Conservation (phyloP, 1,140 invertebrate species). For the Patella vulgata region DNA sequence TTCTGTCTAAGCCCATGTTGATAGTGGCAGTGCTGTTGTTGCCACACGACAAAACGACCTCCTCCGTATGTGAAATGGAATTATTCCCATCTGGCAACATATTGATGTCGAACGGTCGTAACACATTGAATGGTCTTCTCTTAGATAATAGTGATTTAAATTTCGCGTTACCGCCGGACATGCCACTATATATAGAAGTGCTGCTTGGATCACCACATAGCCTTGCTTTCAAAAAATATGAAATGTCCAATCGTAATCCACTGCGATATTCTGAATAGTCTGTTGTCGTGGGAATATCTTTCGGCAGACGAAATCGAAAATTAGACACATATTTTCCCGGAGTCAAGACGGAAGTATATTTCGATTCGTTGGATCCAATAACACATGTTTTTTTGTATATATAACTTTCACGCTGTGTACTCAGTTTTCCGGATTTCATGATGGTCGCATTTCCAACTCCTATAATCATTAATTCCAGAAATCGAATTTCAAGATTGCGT, state of each 20-base stretch:
- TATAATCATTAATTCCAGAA: slow-evolving; percentile 52
- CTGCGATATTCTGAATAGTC: slow-evolving; percentile 41
- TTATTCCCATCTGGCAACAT: slow-evolving; percentile 25
- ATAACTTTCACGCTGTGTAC: slow-evolving; percentile 44
- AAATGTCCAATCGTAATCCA: slow-evolving; percentile 48
- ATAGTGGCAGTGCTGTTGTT: slow-evolving; percentile 29
- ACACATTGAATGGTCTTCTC: slow-evolving; percentile 39
- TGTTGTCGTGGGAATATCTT: slow-evolving; percentile 44
- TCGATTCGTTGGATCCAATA: slow-evolving; percentile 46
- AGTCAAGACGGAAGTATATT: slow-evolving; percentile 48
- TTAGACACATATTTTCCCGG: slow-evolving; percentile 57
- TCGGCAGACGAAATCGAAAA: slow-evolving; percentile 50
- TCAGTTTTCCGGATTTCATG: slow-evolving; percentile 17
- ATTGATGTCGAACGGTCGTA: slow-evolving; percentile 47
- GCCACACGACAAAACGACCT: slow-evolving; percentile 12
- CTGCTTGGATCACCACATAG: neutral
- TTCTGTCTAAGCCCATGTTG: slow-evolving; percentile 41
- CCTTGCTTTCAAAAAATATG: slow-evolving; percentile 45
- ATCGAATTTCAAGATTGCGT: slow-evolving; percentile 47
- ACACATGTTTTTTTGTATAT: slow-evolving; percentile 51
- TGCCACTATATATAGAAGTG: neutral
- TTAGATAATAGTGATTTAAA: slow-evolving; percentile 44
- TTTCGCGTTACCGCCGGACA: no score
- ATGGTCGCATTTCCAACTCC: slow-evolving; percentile 44
- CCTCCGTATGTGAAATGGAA: slow-evolving; percentile 7